phyloP scores from a whole-genome alignment of 2,797 vertebrate species.

The Protosalanx chinensis region DNA sequence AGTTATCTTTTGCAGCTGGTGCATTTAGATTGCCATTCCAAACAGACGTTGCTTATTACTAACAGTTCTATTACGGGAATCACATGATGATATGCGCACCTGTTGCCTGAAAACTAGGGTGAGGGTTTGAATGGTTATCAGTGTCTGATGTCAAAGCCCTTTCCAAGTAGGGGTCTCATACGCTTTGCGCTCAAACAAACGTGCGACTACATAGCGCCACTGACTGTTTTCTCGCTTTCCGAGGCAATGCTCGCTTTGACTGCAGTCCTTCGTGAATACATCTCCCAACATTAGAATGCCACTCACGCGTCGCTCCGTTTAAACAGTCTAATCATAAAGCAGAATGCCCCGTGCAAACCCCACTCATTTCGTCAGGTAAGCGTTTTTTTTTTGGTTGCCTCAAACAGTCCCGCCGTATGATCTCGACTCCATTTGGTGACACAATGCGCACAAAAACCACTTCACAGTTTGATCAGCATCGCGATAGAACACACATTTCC shows the following conservation, averaged over 20 bases:
- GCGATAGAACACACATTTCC: not conserved
- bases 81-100: slow-evolving; percentile 20
- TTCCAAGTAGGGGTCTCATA: not conserved
- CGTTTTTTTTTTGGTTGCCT: slow-evolving; percentile 7
- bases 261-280: slow-evolving; percentile 27
- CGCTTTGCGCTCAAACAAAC: slow-evolving; percentile 7
- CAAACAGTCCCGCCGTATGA: not conserved
- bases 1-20: not conserved
- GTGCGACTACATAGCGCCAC: not conserved
- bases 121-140: not conserved
- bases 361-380: slow-evolving; percentile 49
- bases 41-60: not conserved
- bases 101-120: slow-evolving; percentile 21
- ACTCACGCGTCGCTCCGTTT: slow-evolving; percentile 57
- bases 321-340: slow-evolving; percentile 35
- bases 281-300: slow-evolving; percentile 55
- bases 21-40: not conserved
- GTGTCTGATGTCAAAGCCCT: slow-evolving; percentile 6
- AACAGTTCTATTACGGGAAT: slow-evolving; percentile 1
- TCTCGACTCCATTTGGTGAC: slow-evolving; percentile 26
- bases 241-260: slow-evolving; percentile 15
- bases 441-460: slow-evolving; percentile 4
- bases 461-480: slow-evolving; percentile 9
- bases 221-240: not conserved
- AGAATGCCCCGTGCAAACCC: slow-evolving; percentile 33